Base-by-base conservation (phyloP, 2,888 invertebrate genomes). In the Venusia cambrica region DNA sequence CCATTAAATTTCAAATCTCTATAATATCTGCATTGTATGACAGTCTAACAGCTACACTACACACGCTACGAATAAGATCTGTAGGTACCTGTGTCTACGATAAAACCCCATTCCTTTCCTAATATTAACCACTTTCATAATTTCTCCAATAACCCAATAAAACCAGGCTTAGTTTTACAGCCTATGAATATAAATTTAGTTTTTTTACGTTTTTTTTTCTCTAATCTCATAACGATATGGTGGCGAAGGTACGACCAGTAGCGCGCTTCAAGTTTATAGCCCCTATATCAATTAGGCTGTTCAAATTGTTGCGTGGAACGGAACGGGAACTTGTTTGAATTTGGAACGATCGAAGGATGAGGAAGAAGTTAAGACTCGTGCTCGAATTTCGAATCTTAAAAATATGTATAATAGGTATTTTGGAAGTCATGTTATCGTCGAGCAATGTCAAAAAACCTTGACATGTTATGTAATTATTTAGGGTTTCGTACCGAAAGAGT, bases 181-280 rank as follows among this genome's bases (percentile, higher is more conserved):
- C 42, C 44, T 46, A 46, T 49, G 49, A 46, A 49, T 44, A 48
- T 46, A 48, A 40, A 38, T 42, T 47, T n/a, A 36, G 36, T 35
- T 41, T 38, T 43, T 49, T 40, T 36, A 26, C 29, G 44, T 59
- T 56, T 56, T 3, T 58, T 57, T 60, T 62, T 45, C 47, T 51
- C 45, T 67, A 66, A 71, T 72, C 70, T 61, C 54, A 56, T 69
- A 69, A 63, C 67, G 58, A 69, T 63, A 54, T 57, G 44, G 58
- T 51, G 44, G 38, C 43, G 32, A 45, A 37, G 40, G 35, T 20
- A 40, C 25, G 42, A 45, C 45, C 45, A 43, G 51, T 48, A 47
- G 51, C 46, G 45, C 22, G 29, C 32, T 49, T 35, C 54, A 35
- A 50, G 53, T 66, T 69, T 69, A 69, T 59, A 42, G 47, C 25